Evolutionary conservation across 2,888 invertebrate genomes (phyloP), one percentile per base, ranked within the genome.

Genomic region (Xylophagus ater): DNA sequence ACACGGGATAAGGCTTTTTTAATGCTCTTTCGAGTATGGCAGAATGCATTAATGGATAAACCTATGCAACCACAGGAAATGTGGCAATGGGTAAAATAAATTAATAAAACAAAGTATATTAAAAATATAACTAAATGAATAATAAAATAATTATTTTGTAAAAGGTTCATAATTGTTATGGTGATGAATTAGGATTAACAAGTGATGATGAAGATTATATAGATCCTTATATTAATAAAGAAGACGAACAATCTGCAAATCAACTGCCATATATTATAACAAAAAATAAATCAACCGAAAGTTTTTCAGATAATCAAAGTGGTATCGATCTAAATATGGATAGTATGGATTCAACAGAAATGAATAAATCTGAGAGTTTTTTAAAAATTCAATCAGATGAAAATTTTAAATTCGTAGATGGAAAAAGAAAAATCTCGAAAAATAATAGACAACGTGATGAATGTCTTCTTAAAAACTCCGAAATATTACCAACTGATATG

Each of bases 11-110:
- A 94, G 65, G 82, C 89, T 0, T 94, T 86, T 71, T 74, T 92
- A 59, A 92, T 93, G 85, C 75, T 97, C 62, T 92, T 93, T 71
- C 73, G 89, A 51, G 78, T 94, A 51, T 96, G 94, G 93, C 93
- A 94, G 71, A 92, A 89, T 71, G 88, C 88, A 43, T 77, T 93
- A 46, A 78, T 92, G 74, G 88, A 88, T 64, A 83, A 89, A 73
- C 82, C 78, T 33, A 79, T 87, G 75, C 71, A 74, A 51, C 76
- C 76, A 44, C 81, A 81, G 58, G 86, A 89, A 66, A 75, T 88
- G 65, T 88, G 88, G 88, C 79, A 83, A 65, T 82, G 83, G 79
- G 87, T 88, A 54, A 54, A 71, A 66, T 18, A 18, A 8, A 34
- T 20, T 17, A 19, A 17, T 15, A 31, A 14, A 23, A 10, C 8